Evolutionary conservation across 1,140 invertebrate genomes (phyloP), one percentile per base, ranked within the genome.

Genomic region (Heliconius hermathena): DNA sequence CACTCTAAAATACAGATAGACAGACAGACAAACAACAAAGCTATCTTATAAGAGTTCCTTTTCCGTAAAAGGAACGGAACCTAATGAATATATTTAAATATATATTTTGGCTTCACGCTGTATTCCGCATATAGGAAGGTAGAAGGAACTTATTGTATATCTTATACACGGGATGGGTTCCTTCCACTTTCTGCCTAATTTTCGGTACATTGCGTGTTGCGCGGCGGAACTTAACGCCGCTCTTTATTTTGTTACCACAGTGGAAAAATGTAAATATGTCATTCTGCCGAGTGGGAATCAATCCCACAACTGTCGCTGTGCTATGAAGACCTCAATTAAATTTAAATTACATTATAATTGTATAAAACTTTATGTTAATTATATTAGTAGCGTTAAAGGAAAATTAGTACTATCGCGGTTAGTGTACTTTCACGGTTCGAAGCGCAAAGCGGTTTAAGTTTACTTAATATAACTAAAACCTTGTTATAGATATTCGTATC

Each of bases 371-470:
- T 22, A 20, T 22, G n/a, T 60, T 26, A 13, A 57, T 22, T 57
- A 57, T 57, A 22, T 22, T 66, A 60, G 60, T 16, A 26, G 5
- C 22, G 26, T 66, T 66, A 18, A 9, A 66, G n/a, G 13, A 29
- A 66, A 66, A 22, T 66, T 29, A 29, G 60, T 66, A 66, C 3
- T 66, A 66, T 22, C 8, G 9, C 3, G n/a, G 3, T 66, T 66
- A 66, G 22, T 66, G 60, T 26, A 66, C 22, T 66, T 66, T 26
- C 26, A 66, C 26, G 60, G 60, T 66, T 66, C 60, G 26, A 66
- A 13, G 29, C 22, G 1, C 60, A 66, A 66, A 66, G 60, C 60
- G 22, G 22, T 66, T 66, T 66, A 29, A 29, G 26, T 66, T 66
- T 13, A 29, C 26, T 66, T 26, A 66, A 66, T 29, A 16, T 29